A percentile compares a stretch with the other conserved stretches of the same genome.
Evolutionary conservation across 1,140 invertebrate genomes (phyloP).

Genomic region (Heliconius melpomene): DNA sequence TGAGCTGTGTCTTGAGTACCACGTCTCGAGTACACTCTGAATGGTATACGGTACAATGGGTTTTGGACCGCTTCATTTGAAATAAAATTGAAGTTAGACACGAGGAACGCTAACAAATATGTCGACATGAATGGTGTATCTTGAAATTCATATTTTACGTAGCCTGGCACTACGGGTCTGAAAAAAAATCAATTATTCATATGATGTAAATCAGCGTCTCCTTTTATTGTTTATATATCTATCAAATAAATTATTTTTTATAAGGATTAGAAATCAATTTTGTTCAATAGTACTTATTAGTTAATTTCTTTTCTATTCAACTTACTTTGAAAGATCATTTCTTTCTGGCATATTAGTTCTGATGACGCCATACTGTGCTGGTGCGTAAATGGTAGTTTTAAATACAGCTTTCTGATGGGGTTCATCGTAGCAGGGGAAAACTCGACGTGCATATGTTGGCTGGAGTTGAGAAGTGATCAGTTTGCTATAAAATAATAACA

Average conservation of each 20-base stretch:
- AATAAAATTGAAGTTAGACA: conserved; percentile 85
- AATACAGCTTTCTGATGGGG: conserved; percentile 84
- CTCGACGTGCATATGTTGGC: conserved; percentile 88
- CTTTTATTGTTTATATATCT: not conserved
- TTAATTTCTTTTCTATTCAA: not conserved
- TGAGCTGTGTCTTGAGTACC: conserved; percentile 83
- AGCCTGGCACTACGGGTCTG: conserved; percentile 57
- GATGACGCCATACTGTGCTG: conserved; percentile 53
- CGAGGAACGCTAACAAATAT: conserved; percentile 88
- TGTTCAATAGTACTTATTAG: no score
- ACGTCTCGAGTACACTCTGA: conserved; percentile 84
- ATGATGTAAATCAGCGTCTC: not conserved
- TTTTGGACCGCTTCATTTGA: conserved; percentile 54
- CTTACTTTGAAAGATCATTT: conserved; percentile 57
- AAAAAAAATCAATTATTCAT: conserved; percentile 12
- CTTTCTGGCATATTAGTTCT: conserved; percentile 67
- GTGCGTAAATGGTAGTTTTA: conserved; percentile 70
- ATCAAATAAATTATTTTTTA: no score
- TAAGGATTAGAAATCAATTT: no score
- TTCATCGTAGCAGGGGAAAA: conserved; percentile 96
- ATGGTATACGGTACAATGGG: conserved; percentile 60
- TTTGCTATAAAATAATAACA: conserved; percentile 78
- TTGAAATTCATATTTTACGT: conserved; percentile 64
- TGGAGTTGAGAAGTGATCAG: conserved; percentile 91
- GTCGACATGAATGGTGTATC: conserved; percentile 85